Percentiles rank a stretch among this genome's conserved stretches.
phyloP scores from a whole-genome alignment of 2,113 vertebrate species.

The Nesogale talazaci region DNA sequence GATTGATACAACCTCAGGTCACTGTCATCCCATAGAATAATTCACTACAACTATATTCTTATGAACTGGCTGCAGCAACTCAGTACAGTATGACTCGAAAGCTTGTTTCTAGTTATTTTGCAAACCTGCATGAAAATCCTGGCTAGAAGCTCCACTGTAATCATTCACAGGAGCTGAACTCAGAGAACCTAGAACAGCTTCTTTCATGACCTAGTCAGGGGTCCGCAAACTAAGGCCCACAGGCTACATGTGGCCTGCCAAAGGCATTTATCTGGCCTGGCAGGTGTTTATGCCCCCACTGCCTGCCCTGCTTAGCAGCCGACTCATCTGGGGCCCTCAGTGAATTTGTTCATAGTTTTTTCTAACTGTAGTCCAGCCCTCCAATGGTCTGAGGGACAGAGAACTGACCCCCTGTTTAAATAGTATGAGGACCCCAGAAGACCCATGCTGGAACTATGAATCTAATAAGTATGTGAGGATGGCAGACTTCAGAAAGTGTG shows the following conservation, averaged over 20 bases:
- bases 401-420: too few relatives aligned
- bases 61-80: neutral
- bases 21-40: neutral
- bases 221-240: too few relatives aligned
- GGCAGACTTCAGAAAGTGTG: neutral
- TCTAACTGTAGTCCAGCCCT: too few relatives aligned
- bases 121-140: conserved; percentile 19
- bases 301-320: too few relatives aligned
- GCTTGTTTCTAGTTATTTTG: conserved; percentile 10
- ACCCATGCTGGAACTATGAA: neutral
- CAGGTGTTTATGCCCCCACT: too few relatives aligned
- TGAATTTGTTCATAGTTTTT: too few relatives aligned
- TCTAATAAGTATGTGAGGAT: neutral
- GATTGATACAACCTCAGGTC: conserved; percentile 26
- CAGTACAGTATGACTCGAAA: neutral
- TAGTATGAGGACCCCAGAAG: too few relatives aligned
- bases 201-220: neutral
- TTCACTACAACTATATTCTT: conserved; percentile 19
- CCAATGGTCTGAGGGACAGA: too few relatives aligned
- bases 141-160: neutral
- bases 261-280: too few relatives aligned
- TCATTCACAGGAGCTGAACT: neutral
- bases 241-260: too few relatives aligned
- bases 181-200: neutral
- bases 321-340: too few relatives aligned